Base-by-base conservation (phyloP, 1,140 invertebrate genomes). In the Drosophila guanche region DNA sequence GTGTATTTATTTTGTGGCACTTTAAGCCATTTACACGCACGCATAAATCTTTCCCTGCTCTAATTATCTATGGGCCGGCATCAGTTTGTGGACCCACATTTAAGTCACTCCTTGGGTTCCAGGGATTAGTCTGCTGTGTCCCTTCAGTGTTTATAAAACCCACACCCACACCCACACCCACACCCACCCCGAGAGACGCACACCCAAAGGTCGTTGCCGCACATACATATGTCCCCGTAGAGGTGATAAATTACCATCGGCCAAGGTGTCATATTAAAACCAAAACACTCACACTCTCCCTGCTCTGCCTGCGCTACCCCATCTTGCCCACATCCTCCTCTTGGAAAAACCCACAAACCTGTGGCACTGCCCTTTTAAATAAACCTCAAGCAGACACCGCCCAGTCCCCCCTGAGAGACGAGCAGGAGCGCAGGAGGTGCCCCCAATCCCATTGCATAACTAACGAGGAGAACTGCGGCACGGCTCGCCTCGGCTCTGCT, bases 181-280 rank as follows among this genome's bases (percentile, higher is more conserved):
- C 27, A 40, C 14, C 42, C 27, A 50, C 41, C 16, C 16, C 16
- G 16, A 20, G 16, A 20, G 40, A 40, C 50, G 37, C 14, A 47
- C 22, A 40, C 22, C 25, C 41, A 33, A 12, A 22, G 40, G 29
- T 25, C 50, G 29, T 60, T 33, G 57, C 50, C 33, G 3, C 10
- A 29, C 29, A 8, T 8, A 74, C 81, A 85, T 85, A 88, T 86
- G 81, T 85, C 77, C 77, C 76, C 83, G 65, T 37, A 77, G 55
- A 86, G 83, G 81, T 86, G 81, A 86, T 86, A 86, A 86, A 86
- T 86, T 86, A 86, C 81, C 83, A 86, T 86, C 75, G 81, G 81
- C 81, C 79, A 86, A 86, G 83, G 81, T 86, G 81, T 86, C 81
- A 86, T 86, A 86, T 86, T 86, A 86, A 88, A 76, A 75, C 71